phyloP scores from a whole-genome alignment of 2,888 invertebrate species.

The Phlogophora meticulosa region DNA sequence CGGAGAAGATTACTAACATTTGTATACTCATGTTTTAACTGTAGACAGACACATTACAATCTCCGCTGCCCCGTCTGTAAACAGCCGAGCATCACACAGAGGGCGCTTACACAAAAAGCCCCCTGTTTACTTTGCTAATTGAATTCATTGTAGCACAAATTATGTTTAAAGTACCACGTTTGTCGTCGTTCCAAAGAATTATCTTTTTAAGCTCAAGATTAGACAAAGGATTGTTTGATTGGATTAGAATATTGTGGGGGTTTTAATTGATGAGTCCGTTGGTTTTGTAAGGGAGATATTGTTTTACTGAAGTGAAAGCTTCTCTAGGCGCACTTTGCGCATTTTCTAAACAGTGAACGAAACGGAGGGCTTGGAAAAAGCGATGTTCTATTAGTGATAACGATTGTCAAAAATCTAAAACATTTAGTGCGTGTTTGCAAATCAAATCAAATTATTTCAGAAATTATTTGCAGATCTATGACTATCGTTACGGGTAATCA shows the following conservation, averaged over 20 bases:
- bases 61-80: conserved; percentile 73
- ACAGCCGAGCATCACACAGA: conserved; percentile 75
- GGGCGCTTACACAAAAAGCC: conserved; percentile 75
- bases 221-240: conserved; percentile 55
- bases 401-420: too few species aligned
- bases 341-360: too few species aligned
- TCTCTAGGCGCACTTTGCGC: too few species aligned
- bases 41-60: conserved; percentile 68
- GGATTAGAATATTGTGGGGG: conserved; percentile 57
- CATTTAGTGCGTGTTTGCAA: too few species aligned
- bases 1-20: neutral
- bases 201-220: conserved; percentile 69
- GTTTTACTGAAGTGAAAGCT: too few species aligned
- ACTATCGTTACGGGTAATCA: too few species aligned
- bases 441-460: too few species aligned
- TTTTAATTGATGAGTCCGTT: conserved; percentile 12
- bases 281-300: conserved; percentile 7
- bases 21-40: conserved; percentile 26
- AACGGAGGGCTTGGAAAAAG: too few species aligned
- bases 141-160: conserved; percentile 88
- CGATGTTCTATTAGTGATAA: too few species aligned
- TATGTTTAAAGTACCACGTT: conserved; percentile 80
- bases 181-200: conserved; percentile 74
- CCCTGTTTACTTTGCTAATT: conserved; percentile 88
- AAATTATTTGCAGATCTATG: too few species aligned